Percentiles rank a stretch among this genome's conserved stretches.
These are phyloP conservation scores for Hestina assimilis DNA, from an alignment of 1,140 invertebrate genomes.

Conservation along the genomic window DNA sequence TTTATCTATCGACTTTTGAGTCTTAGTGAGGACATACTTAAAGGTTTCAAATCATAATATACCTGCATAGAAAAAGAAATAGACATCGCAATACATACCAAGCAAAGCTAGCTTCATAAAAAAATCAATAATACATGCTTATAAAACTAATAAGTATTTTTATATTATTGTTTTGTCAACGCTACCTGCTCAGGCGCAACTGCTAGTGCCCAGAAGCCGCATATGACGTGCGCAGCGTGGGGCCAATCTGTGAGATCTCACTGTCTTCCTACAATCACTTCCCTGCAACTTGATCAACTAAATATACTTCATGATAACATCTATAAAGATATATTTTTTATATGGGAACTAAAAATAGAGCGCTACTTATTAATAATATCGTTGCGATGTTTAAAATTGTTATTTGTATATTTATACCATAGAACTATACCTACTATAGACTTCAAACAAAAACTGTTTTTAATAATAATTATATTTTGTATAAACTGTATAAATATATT, in stretches of 20 bases:
- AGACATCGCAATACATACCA: no score
- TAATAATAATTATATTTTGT: no score
- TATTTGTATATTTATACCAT: no score
- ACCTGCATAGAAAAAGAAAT: no score
- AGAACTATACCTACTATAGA: no score
- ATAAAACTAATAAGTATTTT: neutral
- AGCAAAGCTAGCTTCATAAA: no score
- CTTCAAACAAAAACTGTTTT: no score
- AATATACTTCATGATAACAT: slow-evolving; percentile 19
- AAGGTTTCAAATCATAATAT: no score
- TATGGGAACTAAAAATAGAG: neutral
- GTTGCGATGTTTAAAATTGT: neutral
- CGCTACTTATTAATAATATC: neutral
- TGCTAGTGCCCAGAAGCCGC: slow-evolving; percentile 48
- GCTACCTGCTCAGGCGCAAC: slow-evolving; percentile 37
- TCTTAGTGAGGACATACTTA: no score
- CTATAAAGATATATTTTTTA: slow-evolving; percentile 11
- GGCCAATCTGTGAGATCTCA: slow-evolving; percentile 60
- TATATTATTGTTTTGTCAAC: slow-evolving; percentile 25
- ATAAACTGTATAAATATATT: no score
- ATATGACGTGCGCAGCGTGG: slow-evolving; percentile 50
- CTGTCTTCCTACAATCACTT: slow-evolving; percentile 28
- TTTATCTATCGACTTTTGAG: no score
- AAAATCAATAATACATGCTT: no score
- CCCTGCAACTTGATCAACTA: slow-evolving; percentile 28